phyloP scores from a whole-genome alignment of 2,797 vertebrate species.

The Epinephelus awoara region DNA sequence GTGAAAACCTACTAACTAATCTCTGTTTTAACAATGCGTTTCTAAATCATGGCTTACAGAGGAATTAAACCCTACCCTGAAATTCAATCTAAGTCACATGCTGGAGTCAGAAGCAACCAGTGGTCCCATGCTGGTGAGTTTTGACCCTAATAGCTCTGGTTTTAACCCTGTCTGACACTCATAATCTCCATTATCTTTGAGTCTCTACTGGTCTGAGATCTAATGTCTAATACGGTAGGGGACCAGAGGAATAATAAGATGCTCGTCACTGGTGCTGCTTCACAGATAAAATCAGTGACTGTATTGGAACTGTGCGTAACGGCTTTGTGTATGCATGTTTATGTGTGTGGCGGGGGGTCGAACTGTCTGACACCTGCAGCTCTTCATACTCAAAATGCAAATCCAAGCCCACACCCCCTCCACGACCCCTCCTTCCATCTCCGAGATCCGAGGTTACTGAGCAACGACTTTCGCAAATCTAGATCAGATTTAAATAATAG shows the following conservation, averaged over 20 bases:
- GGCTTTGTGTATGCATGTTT: slow-evolving; percentile 53
- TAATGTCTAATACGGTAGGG: slow-evolving; percentile 53
- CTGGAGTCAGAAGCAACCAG: slow-evolving; percentile 42
- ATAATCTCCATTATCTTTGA: slow-evolving; percentile 74
- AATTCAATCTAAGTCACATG: slow-evolving; percentile 6
- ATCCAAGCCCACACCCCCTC: slow-evolving; percentile 70
- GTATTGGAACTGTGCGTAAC: slow-evolving; percentile 65
- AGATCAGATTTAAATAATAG: slow-evolving; percentile 70
- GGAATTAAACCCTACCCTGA: not conserved
- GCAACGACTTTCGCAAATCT: slow-evolving; percentile 73
- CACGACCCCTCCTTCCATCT: slow-evolving; percentile 68
- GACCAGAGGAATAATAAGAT: slow-evolving; percentile 58
- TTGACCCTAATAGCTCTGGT: slow-evolving; percentile 65
- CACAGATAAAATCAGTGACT: slow-evolving; percentile 75
- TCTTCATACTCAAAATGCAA: slow-evolving; percentile 84
- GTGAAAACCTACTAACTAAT: not conserved
- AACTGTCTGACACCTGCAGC: slow-evolving; percentile 86
- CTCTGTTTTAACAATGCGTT: not conserved
- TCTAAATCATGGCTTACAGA: not conserved
- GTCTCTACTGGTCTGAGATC: slow-evolving; percentile 55
- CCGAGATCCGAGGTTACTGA: slow-evolving; percentile 70
- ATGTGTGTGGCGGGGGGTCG: slow-evolving; percentile 46
- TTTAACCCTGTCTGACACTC: slow-evolving; percentile 76
- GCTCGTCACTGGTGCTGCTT: slow-evolving; percentile 62
- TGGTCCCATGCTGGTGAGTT: slow-evolving; percentile 59